Base-by-base conservation (phyloP, 2,888 invertebrate genomes). In the Acanthosepion esculentum region DNA sequence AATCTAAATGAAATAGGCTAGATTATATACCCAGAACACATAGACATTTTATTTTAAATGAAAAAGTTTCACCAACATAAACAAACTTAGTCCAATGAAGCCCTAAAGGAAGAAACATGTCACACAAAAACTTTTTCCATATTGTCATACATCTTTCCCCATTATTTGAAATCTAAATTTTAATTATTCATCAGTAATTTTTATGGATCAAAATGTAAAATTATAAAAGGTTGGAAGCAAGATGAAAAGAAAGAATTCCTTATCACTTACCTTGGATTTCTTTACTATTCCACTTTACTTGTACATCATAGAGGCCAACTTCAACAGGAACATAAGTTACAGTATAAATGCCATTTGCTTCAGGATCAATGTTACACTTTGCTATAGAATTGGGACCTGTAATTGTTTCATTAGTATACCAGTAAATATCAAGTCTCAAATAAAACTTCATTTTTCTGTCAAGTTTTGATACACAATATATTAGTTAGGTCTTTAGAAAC, bases 271-370 rank as follows among this genome's bases (percentile, higher is more conserved):
- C 98, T 95, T 97, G 97, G 95, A 98, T 97, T 95, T 98, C 98
- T 95, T 97, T 97, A 78, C 98, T 98, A 96, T 98, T 98, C 98
- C 98, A 98, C 92, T 98, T 98, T 95, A 99, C 98, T 95, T 98
- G 98, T 64, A 99, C 98, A 97, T 99, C 99, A 97, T 99, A 99
- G 91, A 98, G 98, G 1, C 99, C 99, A n/a, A 99, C 98, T 96
- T 99, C 99, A 0, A 98, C 98, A 0, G 99, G 99, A 2, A 98
- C 98, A 97, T 99, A 99, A 0, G 99, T 98, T 94, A 99, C 99
- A 95, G 98, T 98, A 98, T 98, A 99, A 96, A 99, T 95, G 48
- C 98, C 98, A 94, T 97, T 97, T 48, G 97, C 96, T 94, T 97
- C 97, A 97, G 95, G 98, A 95, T 97, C 97, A 26, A 98, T 96